Conservation (phyloP, 2,113 vertebrate genomes). For the Gobius niger region DNA sequence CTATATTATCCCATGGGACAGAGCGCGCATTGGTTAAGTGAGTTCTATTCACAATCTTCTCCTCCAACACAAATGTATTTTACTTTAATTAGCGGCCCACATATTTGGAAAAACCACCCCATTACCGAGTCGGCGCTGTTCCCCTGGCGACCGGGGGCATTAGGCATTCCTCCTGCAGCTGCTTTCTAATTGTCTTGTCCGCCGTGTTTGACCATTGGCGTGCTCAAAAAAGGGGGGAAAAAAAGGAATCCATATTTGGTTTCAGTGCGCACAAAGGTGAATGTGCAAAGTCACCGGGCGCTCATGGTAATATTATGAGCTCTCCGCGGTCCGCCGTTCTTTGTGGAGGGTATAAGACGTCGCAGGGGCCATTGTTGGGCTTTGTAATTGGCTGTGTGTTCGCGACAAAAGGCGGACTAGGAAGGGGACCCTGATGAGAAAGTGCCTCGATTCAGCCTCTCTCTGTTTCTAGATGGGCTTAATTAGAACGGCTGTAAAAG, state of each 20-base stretch:
- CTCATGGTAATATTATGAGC: conserved; percentile 56
- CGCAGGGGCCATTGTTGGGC: conserved; percentile 65
- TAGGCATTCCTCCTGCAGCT: conserved; percentile 19
- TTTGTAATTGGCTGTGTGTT: conserved; percentile 77
- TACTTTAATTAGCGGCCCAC: conserved; percentile 58
- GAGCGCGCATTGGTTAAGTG: conserved; percentile 5
- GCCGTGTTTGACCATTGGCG: conserved; percentile 21
- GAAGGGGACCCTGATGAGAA: conserved; percentile 72
- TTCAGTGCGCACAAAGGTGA: conserved; percentile 45
- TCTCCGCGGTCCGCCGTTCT: conserved; percentile 50
- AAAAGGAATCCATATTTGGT: conserved; percentile 32
- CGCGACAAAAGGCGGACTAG: conserved; percentile 69
- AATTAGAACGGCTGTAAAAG: conserved; percentile 74
- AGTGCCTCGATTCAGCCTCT: conserved; percentile 61
- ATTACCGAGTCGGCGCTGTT: conserved; percentile 29
- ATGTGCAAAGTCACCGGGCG: conserved; percentile 48
- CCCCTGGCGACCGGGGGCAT: conserved; percentile 23
- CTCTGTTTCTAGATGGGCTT: conserved; percentile 74
- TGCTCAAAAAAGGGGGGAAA: neutral
- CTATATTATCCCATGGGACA: conserved; percentile 4
- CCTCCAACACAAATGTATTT: conserved; percentile 38
- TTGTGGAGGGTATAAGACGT: conserved; percentile 67
- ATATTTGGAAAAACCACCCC: conserved; percentile 32
- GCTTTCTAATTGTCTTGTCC: conserved; percentile 25
- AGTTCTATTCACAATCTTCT: conserved; percentile 46